phyloP scores from a whole-genome alignment of 1,140 invertebrate genomes.

The Micrasema longulum region DNA sequence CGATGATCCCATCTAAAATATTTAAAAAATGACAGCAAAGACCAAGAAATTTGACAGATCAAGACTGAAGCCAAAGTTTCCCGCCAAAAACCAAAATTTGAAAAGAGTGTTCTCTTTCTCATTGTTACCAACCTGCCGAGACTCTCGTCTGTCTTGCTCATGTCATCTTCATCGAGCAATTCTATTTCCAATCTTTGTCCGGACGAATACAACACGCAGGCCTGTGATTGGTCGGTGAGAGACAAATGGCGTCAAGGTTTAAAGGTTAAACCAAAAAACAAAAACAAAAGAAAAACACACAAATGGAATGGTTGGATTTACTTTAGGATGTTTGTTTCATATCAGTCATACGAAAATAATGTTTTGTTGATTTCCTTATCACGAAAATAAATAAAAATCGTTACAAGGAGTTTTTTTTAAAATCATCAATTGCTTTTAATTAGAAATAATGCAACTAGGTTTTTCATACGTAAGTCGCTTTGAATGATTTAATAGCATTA shows the following conservation, averaged over 20 bases:
- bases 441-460: too few relatives aligned
- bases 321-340: too few relatives aligned
- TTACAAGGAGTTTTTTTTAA: too few relatives aligned
- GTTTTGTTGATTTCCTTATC: conserved; percentile 10
- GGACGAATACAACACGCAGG: conserved; percentile 32
- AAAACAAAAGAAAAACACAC: conserved; percentile 45
- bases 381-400: too few relatives aligned
- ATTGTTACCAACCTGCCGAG: conserved; percentile 51
- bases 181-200: conserved; percentile 44
- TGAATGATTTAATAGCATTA: too few relatives aligned
- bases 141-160: conserved; percentile 50
- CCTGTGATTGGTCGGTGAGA: conserved; percentile 37
- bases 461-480: too few relatives aligned
- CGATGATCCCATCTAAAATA: too few relatives aligned
- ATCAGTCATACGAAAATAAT: too few relatives aligned
- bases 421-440: too few relatives aligned
- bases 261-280: conserved; percentile 52
- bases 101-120: conserved; percentile 4
- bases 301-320: conserved; percentile 27
- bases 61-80: conserved; percentile 20
- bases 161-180: conserved; percentile 48
- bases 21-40: too few relatives aligned
- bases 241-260: conserved; percentile 32
- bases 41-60: not conserved
- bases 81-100: conserved; percentile 16